Conservation (phyloP, 2,797 vertebrate species). For the Macropus fuliginosus region DNA sequence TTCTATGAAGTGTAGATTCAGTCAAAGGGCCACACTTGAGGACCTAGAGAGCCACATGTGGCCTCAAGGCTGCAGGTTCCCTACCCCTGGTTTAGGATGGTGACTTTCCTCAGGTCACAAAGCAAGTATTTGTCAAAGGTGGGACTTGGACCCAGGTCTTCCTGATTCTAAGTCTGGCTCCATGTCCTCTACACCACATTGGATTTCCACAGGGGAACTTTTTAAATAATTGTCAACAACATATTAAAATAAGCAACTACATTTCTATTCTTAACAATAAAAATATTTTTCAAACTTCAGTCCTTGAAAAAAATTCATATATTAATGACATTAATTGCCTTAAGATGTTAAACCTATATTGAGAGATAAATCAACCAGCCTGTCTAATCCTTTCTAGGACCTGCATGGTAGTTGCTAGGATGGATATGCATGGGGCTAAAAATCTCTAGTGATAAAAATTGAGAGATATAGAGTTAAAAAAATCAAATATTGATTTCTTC, state of each 20-base stretch:
- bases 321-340: conserved; percentile 24
- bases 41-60: too few species aligned
- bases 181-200: neutral
- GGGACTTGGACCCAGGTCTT: neutral
- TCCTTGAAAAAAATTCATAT: neutral
- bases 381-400: conserved; percentile 31
- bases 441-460: neutral
- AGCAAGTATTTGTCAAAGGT: neutral
- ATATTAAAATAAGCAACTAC: neutral
- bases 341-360: conserved; percentile 56
- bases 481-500: conserved; percentile 6
- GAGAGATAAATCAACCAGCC: conserved; percentile 39
- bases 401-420: neutral
- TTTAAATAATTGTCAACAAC: neutral
- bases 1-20: too few species aligned
- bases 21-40: too few species aligned
- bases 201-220: neutral
- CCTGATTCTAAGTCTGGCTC: neutral
- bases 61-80: too few species aligned
- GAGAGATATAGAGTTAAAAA: conserved; percentile 39
- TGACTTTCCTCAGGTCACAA: neutral
- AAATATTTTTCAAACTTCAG: neutral
- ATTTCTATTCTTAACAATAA: neutral
- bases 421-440: neutral
- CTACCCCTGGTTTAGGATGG: neutral